Base-by-base conservation (phyloP, 2,888 invertebrate species). In the Stramonita haemastoma region DNA sequence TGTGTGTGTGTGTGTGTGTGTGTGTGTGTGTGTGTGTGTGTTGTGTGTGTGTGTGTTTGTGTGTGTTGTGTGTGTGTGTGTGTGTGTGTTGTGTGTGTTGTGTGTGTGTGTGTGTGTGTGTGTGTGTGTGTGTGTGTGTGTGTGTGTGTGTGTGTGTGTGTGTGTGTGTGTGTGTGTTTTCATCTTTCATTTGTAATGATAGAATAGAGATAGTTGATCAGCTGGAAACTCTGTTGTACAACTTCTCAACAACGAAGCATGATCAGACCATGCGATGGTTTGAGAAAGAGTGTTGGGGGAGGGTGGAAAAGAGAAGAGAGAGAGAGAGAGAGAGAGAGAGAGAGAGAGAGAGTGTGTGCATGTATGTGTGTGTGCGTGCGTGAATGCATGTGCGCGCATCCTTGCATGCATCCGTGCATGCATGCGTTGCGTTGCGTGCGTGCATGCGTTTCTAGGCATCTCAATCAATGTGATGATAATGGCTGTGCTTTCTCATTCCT, bases 81-180 rank as follows among this genome's bases (percentile, higher is more conserved):
- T 84, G 13, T 13, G 83, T 46, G 46, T 8, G 57, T 32, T n/a
- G n/a, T n/a, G n/a, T n/a, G n/a, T n/a, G n/a, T n/a, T n/a, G 81
- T 34, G 81, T 81, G 81, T 34, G 19, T 34, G 46, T 46, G 85
- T 46, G 85, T 85, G 26, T 84, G 13, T 13, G 83, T 46, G 46
- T 8, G 57, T 32, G 32, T 56, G 34, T 86, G 70, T 57, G 70
- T 86, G 70, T 86, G 70, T 86, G 57, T 57, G 57, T 81, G 81
- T 34, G 19, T 34, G 46, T 46, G 85, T 46, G 85, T 85, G 26
- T 84, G 13, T 13, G 83, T 46, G 46, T 8, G 57, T 32, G 32
- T 56, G 34, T 86, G 70, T 57, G 70, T 86, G 70, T 86, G 70
- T 86, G 57, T 57, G 57, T n/a, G n/a, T n/a, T n/a, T n/a, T n/a